These are phyloP conservation scores for Hydropsyche betteni DNA, from an alignment of 2,888 invertebrate species.

Conservation along the genomic window DNA sequence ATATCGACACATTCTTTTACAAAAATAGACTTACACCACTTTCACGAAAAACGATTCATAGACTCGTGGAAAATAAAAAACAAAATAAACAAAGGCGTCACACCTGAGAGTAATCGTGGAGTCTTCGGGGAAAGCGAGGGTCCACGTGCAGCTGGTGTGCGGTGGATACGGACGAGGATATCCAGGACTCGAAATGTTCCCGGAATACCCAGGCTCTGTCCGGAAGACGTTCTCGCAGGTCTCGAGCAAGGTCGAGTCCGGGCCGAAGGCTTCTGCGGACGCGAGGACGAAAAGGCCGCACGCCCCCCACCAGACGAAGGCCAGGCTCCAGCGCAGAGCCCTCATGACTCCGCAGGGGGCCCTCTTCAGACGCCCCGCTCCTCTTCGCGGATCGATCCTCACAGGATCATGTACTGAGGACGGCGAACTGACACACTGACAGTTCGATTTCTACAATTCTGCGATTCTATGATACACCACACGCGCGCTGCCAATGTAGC, in stretches of 20 bases:
- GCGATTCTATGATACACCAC: not conserved
- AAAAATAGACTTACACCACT: too few species aligned
- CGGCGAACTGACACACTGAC: too few species aligned
- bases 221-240: not conserved
- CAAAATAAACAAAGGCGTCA: not conserved
- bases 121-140: conserved; percentile 39
- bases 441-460: too few species aligned
- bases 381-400: too few species aligned
- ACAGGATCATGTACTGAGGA: too few species aligned
- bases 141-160: conserved; percentile 48
- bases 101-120: conserved; percentile 44
- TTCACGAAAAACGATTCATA: not conserved
- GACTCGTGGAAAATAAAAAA: not conserved
- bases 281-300: not conserved
- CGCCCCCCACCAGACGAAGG: not conserved
- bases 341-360: not conserved
- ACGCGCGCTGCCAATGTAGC: not conserved
- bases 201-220: not conserved
- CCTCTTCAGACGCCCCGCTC: not conserved
- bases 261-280: not conserved
- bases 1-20: not conserved
- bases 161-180: conserved; percentile 47
- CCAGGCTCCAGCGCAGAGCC: not conserved
- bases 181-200: conserved; percentile 46
- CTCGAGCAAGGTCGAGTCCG: not conserved